A percentile compares a stretch with the other conserved stretches of the same genome.
Conservation (phyloP, 2,888 invertebrate species). For the Apotomis capreana region DNA sequence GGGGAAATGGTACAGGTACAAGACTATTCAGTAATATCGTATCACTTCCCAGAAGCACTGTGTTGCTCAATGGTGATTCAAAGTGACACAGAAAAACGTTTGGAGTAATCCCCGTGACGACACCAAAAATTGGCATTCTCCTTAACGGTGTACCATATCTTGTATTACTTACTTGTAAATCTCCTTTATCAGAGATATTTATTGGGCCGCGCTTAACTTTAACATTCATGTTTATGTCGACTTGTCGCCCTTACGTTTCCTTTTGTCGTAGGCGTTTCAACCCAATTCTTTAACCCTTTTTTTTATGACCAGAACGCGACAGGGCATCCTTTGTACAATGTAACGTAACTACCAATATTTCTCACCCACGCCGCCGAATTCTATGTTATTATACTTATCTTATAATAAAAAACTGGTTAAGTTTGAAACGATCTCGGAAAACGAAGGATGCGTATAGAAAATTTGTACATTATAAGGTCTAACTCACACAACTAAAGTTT, state of each 20-base stretch:
- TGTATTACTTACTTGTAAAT: slow-evolving; percentile 69
- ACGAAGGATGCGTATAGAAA: neutral
- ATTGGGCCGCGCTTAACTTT: slow-evolving; percentile 72
- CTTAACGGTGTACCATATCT: slow-evolving; percentile 70
- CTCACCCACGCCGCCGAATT: slow-evolving; percentile 70
- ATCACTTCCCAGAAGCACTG: too few relatives aligned
- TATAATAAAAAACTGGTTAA: slow-evolving; percentile 9
- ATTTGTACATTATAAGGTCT: neutral
- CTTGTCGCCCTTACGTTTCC: slow-evolving; percentile 65
- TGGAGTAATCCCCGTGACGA: slow-evolving; percentile 25
- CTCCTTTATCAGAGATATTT: slow-evolving; percentile 77
- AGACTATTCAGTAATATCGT: too few relatives aligned
- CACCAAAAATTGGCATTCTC: slow-evolving; percentile 55
- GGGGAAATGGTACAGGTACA: too few relatives aligned
- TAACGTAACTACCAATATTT: slow-evolving; percentile 63
- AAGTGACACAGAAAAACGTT: neutral
- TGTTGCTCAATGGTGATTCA: neutral
- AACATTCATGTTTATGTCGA: slow-evolving; percentile 73
- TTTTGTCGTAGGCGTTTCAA: slow-evolving; percentile 75
- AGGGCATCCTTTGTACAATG: slow-evolving; percentile 62
- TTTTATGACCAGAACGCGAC: slow-evolving; percentile 59
- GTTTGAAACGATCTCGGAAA: neutral
- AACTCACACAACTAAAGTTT: too few relatives aligned
- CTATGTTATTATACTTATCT: slow-evolving; percentile 58
- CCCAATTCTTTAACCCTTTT: slow-evolving; percentile 66